phyloP scores from a whole-genome alignment of 2,797 vertebrate genomes.

The Alcedo atthis region DNA sequence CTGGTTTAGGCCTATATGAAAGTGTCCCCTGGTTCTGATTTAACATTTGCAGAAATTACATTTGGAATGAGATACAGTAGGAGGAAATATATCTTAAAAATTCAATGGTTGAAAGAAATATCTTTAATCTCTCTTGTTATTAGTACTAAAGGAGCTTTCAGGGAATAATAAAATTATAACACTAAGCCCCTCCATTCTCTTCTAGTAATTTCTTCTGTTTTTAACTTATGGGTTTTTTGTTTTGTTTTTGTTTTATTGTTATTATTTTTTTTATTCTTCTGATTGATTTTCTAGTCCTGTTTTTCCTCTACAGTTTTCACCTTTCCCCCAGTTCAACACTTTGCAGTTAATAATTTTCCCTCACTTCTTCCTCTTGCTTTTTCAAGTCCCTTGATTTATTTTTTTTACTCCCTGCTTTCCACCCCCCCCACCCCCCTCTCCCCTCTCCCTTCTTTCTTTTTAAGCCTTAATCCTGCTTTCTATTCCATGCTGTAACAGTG shows the following conservation, averaged over 20 bases:
- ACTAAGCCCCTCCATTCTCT: constrained; percentile 15
- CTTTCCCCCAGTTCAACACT: neutral
- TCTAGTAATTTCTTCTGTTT: neutral
- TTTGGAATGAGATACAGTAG: neutral
- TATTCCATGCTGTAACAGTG: neutral
- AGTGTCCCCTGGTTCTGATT: neutral
- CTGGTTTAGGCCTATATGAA: neutral
- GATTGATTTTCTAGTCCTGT: neutral
- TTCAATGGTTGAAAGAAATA: neutral
- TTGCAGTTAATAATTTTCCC: neutral
- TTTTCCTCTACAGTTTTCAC: neutral
- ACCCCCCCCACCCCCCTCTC: too few species aligned
- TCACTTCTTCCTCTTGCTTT: neutral
- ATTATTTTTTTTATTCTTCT: neutral
- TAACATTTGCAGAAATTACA: constrained; percentile 30
- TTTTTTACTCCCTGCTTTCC: too few species aligned
- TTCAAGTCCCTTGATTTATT: neutral
- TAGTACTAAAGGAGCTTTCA: constrained; percentile 24
- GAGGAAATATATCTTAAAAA: constrained; percentile 17
- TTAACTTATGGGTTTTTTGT: neutral
- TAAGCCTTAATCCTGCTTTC: neutral
- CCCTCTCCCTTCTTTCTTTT: neutral
- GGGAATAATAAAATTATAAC: constrained; percentile 19
- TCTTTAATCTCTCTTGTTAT: constrained; percentile 41
- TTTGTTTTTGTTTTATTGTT: neutral